These are phyloP conservation scores for Acronicta aceris DNA, from an alignment of 2,888 invertebrate genomes.

Conservation along the genomic window DNA sequence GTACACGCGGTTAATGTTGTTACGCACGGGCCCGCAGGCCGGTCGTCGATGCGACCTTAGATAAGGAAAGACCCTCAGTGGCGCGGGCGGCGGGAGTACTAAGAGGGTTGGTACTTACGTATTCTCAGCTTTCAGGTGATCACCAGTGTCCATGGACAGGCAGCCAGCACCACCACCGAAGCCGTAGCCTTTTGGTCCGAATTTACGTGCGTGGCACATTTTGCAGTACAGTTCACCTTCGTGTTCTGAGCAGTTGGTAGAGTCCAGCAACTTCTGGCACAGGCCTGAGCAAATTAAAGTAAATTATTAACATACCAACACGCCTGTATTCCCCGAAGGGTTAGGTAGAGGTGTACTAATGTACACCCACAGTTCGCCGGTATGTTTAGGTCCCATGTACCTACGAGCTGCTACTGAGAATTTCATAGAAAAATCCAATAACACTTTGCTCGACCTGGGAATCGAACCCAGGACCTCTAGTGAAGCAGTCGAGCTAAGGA, in stretches of 20 bases:
- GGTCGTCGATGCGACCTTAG: conserved; percentile 83
- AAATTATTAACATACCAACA: too few species aligned
- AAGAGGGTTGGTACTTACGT: conserved; percentile 91
- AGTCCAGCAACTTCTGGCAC: conserved; percentile 99
- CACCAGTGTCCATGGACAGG: conserved; percentile 98
- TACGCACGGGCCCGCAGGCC: conserved; percentile 87
- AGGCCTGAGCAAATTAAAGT: conserved; percentile 90
- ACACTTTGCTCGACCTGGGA: too few species aligned
- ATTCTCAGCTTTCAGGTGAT: conserved; percentile 93
- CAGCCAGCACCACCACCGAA: conserved; percentile 99
- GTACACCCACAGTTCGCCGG: too few species aligned
- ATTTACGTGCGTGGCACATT: conserved; percentile 98
- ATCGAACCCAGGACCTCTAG: too few species aligned
- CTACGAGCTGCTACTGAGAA: too few species aligned
- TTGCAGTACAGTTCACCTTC: conserved; percentile 99
- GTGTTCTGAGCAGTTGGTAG: conserved; percentile 99
- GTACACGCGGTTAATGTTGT: conserved; percentile 89
- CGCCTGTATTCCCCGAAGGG: too few species aligned
- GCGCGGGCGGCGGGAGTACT: conserved; percentile 87
- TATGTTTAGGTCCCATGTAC: too few species aligned
- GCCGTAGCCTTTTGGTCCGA: conserved; percentile 99
- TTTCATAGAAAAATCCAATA: too few species aligned
- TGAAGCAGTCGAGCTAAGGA: too few species aligned
- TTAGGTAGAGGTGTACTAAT: too few species aligned
- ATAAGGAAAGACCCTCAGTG: conserved; percentile 90